Evolutionary conservation across 2,797 vertebrate species (phyloP), one percentile per base, ranked within the genome.

Genomic region (Streptopelia turtur): DNA sequence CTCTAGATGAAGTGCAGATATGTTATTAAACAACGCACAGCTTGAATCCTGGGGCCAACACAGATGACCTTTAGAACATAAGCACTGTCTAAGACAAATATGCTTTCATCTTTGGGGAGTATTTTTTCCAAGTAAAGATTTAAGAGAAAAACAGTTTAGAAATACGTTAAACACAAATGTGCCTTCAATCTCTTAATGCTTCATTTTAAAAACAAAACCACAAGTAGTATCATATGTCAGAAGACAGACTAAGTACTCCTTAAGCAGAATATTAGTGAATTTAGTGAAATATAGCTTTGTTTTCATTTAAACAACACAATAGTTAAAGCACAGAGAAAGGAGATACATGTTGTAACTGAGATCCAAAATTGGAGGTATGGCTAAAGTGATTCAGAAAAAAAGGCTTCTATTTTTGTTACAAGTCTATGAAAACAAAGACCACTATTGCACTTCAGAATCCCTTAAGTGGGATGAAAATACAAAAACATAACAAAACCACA

Each of bases 1-100:
- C 98, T 98, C 98, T 96, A 98, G 98, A 98, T 96, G 96, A 97
- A 97, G 94, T 96, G 95, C 89, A 97, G 87, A 96, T 94, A 96
- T 71, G 91, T 98, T 97, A 97, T 95, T 97, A 95, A 97, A 98
- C 93, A 96, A 96, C 45, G 64, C 93, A 97, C 90, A 97, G 93
- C 94, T 96, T 97, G 97, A 97, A 96, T 91, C 89, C 92, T 11
- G 74, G 76, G 94, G 80, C 94, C 89, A 96, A 92, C 88, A 82
- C 33, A 97, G 92, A 97, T 97, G 95, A 97, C 92, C 93, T 97
- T 96, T 96, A 77, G 87, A 96, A 97, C 81, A 97, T 79, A 96
- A 97, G 87, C 84, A 95, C 71, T 94, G 93, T 94, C 95, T 93
- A 97, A 93, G 80, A 95, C 91, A 97, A 97, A 97, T 96, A 97